phyloP scores from a whole-genome alignment of 2,113 vertebrate genomes.

The Pimephales promelas region DNA sequence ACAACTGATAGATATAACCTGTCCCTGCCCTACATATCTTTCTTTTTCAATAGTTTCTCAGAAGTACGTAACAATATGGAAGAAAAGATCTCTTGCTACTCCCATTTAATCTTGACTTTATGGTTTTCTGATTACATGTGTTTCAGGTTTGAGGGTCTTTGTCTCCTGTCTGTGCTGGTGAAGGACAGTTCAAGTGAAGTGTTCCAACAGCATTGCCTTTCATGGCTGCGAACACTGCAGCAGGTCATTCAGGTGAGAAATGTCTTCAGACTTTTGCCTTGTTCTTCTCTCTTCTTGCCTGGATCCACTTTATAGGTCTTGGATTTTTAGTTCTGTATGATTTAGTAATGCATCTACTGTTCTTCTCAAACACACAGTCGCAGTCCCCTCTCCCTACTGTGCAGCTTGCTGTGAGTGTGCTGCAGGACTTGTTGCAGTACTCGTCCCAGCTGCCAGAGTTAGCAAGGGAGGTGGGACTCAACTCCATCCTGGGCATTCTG shows the following conservation, averaged over 20 bases:
- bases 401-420: conserved; percentile 80
- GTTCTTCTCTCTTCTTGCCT: not conserved
- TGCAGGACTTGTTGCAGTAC: conserved; percentile 84
- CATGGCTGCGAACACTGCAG: conserved; percentile 86
- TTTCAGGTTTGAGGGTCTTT: conserved; percentile 85
- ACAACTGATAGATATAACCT: not conserved
- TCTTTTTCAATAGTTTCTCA: not conserved
- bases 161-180: conserved; percentile 84
- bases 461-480: conserved; percentile 85
- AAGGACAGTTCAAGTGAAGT: conserved; percentile 85
- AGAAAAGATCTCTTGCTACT: not conserved
- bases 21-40: not conserved
- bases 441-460: conserved; percentile 84
- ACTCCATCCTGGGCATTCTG: conserved; percentile 86
- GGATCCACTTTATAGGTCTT: not conserved
- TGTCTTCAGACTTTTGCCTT: no score
- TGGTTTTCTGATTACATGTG: not conserved
- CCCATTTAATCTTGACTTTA: not conserved
- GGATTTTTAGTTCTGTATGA: conserved; percentile 37
- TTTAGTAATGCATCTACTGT: not conserved
- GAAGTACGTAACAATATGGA: not conserved
- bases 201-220: conserved; percentile 88
- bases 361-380: conserved; percentile 70
- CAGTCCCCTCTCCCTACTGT: conserved; percentile 83
- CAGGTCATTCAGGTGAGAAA: conserved; percentile 85